Conservation (phyloP, 2,113 vertebrate species). For the Garra rufa region DNA sequence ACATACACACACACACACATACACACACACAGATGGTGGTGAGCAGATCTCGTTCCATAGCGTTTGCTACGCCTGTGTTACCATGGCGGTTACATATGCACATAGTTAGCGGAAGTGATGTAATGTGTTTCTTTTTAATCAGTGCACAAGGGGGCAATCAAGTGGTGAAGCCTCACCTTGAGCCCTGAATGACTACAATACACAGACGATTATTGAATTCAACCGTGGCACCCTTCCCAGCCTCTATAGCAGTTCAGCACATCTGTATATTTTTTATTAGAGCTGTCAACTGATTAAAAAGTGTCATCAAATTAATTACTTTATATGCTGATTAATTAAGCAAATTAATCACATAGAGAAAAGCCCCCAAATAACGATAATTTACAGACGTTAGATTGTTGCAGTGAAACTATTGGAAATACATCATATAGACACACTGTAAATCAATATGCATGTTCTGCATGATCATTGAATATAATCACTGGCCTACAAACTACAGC, state of each 20-base stretch:
- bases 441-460: not conserved
- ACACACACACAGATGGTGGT: conserved; percentile 44
- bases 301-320: not conserved
- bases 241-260: not conserved
- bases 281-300: not conserved
- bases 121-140: conserved; percentile 13
- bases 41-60: conserved; percentile 30
- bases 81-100: conserved; percentile 40
- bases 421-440: not conserved
- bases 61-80: conserved; percentile 35
- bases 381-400: not conserved
- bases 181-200: not conserved
- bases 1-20: conserved; percentile 32
- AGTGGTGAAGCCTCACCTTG: not conserved
- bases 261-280: not conserved
- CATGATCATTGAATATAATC: not conserved
- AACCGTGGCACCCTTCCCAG: not conserved
- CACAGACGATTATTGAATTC: conserved; percentile 1
- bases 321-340: not conserved
- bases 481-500: not conserved
- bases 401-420: not conserved
- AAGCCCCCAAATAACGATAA: not conserved
- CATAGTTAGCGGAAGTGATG: conserved; percentile 33
- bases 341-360: not conserved
- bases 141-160: conserved; percentile 23